A percentile compares a stretch with the other conserved stretches of the same genome.
Conservation (phyloP, 2,113 vertebrate species). For the Carassius auratus region DNA sequence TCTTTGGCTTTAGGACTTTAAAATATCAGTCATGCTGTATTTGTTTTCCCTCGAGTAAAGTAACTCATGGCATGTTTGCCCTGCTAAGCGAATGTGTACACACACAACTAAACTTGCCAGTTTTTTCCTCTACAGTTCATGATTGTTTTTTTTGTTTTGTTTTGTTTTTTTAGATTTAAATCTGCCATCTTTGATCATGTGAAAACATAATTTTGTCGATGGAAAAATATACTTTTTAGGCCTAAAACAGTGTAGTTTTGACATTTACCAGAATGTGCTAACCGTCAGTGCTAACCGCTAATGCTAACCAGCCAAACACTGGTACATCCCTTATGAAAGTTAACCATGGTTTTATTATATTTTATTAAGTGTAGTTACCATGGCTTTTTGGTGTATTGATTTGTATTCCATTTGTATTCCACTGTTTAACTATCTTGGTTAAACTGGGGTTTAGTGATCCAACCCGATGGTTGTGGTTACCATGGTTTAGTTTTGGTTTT, state of each 20-base stretch:
- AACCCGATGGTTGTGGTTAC: not conserved
- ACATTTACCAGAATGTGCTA: not conserved
- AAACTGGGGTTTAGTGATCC: too few relatives aligned
- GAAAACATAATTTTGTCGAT: not conserved
- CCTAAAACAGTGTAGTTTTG: not conserved
- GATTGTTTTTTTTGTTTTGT: not conserved
- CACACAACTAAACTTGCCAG: not conserved
- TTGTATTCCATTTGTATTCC: too few relatives aligned
- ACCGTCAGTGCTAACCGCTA: not conserved
- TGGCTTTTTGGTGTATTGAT: not conserved
- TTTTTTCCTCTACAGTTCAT: not conserved
- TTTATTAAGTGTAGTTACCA: not conserved
- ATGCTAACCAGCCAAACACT: not conserved
- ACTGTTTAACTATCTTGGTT: too few relatives aligned
- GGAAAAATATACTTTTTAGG: not conserved
- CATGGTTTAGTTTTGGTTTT: not conserved
- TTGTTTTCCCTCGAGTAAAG: not conserved
- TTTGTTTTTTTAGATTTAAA: not conserved
- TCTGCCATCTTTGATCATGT: not conserved
- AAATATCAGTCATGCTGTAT: not conserved
- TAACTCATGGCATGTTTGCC: not conserved
- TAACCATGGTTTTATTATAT: not conserved
- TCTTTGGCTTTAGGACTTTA: slow-evolving; percentile 1
- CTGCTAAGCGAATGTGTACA: not conserved
- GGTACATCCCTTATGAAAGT: not conserved